phyloP scores from a whole-genome alignment of 2,113 vertebrate species.

The Colossoma macropomum region DNA sequence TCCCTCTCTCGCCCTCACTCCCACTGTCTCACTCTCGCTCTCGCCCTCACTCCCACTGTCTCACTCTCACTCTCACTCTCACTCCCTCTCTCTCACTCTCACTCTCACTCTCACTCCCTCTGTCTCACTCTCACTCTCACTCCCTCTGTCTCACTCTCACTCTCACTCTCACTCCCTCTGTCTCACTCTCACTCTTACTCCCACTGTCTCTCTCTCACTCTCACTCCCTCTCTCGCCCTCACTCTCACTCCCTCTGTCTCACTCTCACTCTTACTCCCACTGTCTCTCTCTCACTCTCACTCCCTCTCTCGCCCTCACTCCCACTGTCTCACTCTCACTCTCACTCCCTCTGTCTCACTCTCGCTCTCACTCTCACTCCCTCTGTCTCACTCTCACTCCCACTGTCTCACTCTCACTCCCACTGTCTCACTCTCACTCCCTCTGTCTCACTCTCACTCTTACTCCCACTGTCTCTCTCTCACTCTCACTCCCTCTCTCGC shows the following conservation, averaged over 20 bases:
- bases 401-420: not conserved
- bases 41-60: too few species aligned
- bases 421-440: too few species aligned
- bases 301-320: not conserved
- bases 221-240: not conserved
- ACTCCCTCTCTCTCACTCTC: too few species aligned
- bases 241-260: not conserved
- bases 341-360: not conserved
- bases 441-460: too few species aligned
- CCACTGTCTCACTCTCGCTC: too few species aligned
- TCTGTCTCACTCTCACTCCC: not conserved
- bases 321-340: not conserved
- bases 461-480: too few species aligned
- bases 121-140: not conserved
- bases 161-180: not conserved
- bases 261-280: not conserved
- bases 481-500: too few species aligned
- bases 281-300: not conserved
- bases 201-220: not conserved
- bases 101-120: too few species aligned
- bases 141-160: not conserved
- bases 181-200: not conserved
- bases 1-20: too few species aligned
- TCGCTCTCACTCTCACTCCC: not conserved
- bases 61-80: too few species aligned